Evolutionary conservation across 2,113 vertebrate genomes (phyloP).

Genomic region (Beaufortia kweichowensis): DNA sequence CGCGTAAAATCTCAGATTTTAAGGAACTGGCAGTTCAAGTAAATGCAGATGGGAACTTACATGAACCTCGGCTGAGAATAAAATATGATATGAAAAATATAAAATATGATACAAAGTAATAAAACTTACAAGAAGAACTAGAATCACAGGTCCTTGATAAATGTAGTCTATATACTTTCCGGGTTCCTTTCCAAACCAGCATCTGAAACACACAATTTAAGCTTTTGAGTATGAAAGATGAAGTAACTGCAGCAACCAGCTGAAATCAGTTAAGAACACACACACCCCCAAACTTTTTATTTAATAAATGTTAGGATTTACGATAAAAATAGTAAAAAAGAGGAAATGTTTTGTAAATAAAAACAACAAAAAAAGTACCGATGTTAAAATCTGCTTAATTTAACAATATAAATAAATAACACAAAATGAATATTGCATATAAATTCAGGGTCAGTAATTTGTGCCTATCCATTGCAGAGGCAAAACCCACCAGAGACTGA

Average conservation of each 20-base stretch:
- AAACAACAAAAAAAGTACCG: no score
- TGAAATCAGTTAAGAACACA: no score
- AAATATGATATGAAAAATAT: no score
- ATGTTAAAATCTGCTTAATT: no score
- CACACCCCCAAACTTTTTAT: no score
- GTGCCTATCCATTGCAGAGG: neutral
- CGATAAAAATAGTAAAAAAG: no score
- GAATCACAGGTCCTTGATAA: slow-evolving; percentile 96
- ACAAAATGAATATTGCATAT: neutral
- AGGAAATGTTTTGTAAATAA: no score
- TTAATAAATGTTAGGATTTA: no score
- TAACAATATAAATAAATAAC: neutral
- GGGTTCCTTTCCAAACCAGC: slow-evolving; percentile 98
- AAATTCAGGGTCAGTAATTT: neutral
- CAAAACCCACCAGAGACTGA: neutral
- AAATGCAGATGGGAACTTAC: neutral
- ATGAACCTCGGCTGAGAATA: neutral
- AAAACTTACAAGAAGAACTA: slow-evolving; percentile 89
- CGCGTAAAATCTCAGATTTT: neutral
- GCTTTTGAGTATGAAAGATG: neutral
- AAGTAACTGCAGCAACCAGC: no score
- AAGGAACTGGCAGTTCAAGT: neutral
- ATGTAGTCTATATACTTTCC: slow-evolving; percentile 97
- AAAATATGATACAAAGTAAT: neutral
- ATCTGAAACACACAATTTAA: slow-evolving; percentile 72